Base-by-base conservation (phyloP, 2,888 invertebrate genomes). In the Aspidiotus rigidus region DNA sequence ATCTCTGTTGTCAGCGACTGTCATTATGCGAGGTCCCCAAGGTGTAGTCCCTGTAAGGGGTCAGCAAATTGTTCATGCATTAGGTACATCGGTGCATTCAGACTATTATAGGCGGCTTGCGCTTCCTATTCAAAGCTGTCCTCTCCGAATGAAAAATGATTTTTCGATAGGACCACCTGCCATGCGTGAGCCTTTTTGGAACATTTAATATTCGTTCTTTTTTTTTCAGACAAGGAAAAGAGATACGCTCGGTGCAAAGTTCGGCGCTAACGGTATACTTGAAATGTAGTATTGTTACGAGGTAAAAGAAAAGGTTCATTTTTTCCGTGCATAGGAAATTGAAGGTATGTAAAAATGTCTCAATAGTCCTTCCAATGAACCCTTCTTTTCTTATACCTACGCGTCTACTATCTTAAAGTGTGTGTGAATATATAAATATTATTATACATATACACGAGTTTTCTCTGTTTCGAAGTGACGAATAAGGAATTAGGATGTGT, bases 91-190 rank as follows among this genome's bases (percentile, higher is more conserved):
- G 56, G 1, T 9, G n/a, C 5, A 39, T 13, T 60, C 59, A 44
- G 67, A 39, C 59, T 44, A 16, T 42, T 60, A 67, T 42, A 67
- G 67, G 17, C 60, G 67, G 59, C 49, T 42, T 39, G 49, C 59
- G 39, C 28, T 28, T 44, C 59, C 49, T 59, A 59, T 67, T 67
- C 60, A 66, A 57, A 59, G 57, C 67, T 67, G 64, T 67, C 67
- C 57, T 53, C 59, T 59, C 42, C 57, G 64, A 44, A 49, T 67
- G 67, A 67, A 67, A 67, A 67, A 67, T 67, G 67, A 67, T 59
- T 67, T 67, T 67, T 67, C 67, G 67, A 67, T 67, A 60, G 67
- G 67, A 67, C 67, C 67, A 67, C 67, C 67, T 67, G 67, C 67
- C 67, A 67, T 59, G 42, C 60, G 13, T 11, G 10, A 17, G 15